Conservation (phyloP, 2,888 invertebrate species). For the Ephialtes manifestator region DNA sequence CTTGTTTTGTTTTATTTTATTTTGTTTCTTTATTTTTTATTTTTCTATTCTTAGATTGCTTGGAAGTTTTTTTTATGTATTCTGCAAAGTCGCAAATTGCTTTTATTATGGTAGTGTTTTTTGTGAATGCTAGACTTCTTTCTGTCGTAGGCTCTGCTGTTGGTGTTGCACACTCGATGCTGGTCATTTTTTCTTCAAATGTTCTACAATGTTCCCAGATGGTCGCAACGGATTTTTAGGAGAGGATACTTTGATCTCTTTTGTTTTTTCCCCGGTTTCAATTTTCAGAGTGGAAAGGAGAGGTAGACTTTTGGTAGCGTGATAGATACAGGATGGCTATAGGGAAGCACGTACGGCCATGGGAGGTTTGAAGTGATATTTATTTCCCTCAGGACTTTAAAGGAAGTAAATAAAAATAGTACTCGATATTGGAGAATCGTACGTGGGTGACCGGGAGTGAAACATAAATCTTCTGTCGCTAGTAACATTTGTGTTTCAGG, state of each 20-base stretch:
- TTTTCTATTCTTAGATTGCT: too few species aligned
- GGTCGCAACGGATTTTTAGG: constrained; percentile 47
- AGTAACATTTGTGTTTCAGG: not conserved
- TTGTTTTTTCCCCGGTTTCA: constrained; percentile 52
- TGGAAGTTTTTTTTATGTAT: too few species aligned
- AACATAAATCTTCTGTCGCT: constrained; percentile 16
- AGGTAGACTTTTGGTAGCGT: not conserved
- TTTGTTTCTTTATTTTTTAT: too few species aligned
- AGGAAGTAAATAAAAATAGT: constrained; percentile 53
- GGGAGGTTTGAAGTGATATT: constrained; percentile 11
- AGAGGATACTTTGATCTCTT: constrained; percentile 50
- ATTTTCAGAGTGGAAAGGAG: constrained; percentile 28
- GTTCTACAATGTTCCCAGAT: constrained; percentile 38
- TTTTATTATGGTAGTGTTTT: too few species aligned
- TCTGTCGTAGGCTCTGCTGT: constrained; percentile 49
- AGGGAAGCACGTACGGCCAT: constrained; percentile 41
- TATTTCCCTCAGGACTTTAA: constrained; percentile 30
- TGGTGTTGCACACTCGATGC: constrained; percentile 18
- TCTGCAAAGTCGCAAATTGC: too few species aligned
- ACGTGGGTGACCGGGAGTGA: constrained; percentile 6
- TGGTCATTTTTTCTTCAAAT: constrained; percentile 33
- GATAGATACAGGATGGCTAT: constrained; percentile 9
- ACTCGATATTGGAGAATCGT: not conserved
- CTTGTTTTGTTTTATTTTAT: too few species aligned
- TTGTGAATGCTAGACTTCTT: too few species aligned